Evolutionary conservation across 1,140 invertebrate genomes (phyloP).

Genomic region (Sipha flava): DNA sequence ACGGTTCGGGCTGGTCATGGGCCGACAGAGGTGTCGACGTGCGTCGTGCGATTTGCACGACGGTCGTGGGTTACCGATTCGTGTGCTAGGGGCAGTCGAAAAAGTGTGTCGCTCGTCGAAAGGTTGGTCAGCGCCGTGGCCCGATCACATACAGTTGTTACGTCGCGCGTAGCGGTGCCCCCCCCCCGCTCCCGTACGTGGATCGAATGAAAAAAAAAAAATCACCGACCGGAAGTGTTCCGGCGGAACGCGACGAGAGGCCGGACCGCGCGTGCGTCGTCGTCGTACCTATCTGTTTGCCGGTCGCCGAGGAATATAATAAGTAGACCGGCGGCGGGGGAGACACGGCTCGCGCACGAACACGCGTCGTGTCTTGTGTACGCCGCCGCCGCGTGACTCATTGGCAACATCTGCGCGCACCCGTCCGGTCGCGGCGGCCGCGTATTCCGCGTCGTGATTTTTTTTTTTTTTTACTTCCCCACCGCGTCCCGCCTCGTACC

Average conservation of each 20-base stretch:
- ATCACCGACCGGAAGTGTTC: background rate
- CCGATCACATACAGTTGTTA: too few species aligned
- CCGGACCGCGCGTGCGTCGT: background rate
- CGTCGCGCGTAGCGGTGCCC: too few species aligned
- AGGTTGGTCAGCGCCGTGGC: too few species aligned
- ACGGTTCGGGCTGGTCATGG: too few species aligned
- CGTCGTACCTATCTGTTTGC: background rate
- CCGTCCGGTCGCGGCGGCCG: background rate
- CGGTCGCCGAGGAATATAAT: background rate
- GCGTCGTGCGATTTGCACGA: too few species aligned
- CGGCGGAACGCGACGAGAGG: background rate
- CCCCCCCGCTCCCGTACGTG: too few species aligned
- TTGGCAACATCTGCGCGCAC: conserved; percentile 31
- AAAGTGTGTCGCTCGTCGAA: too few species aligned
- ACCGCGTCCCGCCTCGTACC: background rate
- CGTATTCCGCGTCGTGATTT: background rate
- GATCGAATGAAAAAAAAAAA: too few species aligned
- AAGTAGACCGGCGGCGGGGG: background rate
- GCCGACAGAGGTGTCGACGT: too few species aligned
- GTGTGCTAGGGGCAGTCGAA: too few species aligned
- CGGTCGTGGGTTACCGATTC: too few species aligned
- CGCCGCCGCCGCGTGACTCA: conserved; percentile 4
- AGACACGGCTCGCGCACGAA: conserved; percentile 19
- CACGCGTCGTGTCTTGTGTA: too few species aligned
- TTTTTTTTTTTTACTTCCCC: background rate